Evolutionary conservation across 2,113 vertebrate species (phyloP).

Genomic region (Cyphomyrus plagiostoma): DNA sequence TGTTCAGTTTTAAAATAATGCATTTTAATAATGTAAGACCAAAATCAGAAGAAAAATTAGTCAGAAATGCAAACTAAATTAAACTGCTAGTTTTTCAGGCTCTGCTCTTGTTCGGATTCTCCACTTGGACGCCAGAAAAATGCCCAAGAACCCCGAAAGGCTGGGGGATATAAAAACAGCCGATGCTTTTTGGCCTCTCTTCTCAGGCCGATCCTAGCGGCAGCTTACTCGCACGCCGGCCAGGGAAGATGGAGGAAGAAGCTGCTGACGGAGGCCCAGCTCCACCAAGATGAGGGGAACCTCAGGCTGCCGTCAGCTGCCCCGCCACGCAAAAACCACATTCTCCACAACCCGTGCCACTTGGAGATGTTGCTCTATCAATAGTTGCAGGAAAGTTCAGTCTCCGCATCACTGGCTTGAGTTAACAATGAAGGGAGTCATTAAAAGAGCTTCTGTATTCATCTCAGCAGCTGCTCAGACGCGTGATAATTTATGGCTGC

Average conservation of each 20-base stretch:
- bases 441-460: not conserved
- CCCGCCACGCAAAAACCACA: conserved; percentile 32
- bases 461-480: conserved; percentile 23
- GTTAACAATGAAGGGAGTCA: not conserved
- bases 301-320: conserved; percentile 35
- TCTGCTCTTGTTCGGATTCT: not conserved
- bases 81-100: not conserved
- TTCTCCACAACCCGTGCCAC: conserved; percentile 29
- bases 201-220: conserved; percentile 76
- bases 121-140: not conserved
- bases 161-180: conserved; percentile 8
- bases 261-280: conserved; percentile 78
- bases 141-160: conserved; percentile 11
- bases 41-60: not conserved
- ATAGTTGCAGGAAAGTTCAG: not conserved
- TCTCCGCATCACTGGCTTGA: not conserved
- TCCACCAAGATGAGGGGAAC: conserved; percentile 56
- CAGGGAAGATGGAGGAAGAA: conserved; percentile 85
- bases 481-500: conserved; percentile 22
- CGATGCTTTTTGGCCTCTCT: conserved; percentile 27
- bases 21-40: not conserved
- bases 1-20: not conserved
- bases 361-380: not conserved
- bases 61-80: not conserved
- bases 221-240: conserved; percentile 67